These are phyloP conservation scores for Sminthurinus signatus DNA, from an alignment of 1,140 invertebrate genomes.

Conservation along the genomic window DNA sequence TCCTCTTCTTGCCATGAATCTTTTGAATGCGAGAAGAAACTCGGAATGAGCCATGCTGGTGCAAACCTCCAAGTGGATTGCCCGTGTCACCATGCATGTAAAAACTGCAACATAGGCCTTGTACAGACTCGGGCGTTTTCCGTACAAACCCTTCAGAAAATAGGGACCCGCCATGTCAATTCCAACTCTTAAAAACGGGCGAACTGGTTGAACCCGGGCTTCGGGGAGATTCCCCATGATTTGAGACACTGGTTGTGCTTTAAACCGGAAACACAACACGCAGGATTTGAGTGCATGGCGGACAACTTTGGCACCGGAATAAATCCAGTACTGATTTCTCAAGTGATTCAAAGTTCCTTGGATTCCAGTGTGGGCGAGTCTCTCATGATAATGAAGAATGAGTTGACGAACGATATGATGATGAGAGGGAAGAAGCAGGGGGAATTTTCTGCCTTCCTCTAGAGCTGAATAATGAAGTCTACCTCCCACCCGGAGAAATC, in stretches of 20 bases:
- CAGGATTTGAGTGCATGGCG: constrained; percentile 40
- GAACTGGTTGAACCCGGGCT: constrained; percentile 34
- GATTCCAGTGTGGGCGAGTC: constrained; percentile 44
- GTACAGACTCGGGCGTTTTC: background rate
- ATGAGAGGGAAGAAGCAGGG: background rate
- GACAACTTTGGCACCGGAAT: constrained; percentile 37
- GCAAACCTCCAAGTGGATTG: constrained; percentile 41
- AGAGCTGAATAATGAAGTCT: background rate
- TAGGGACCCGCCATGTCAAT: constrained; percentile 44
- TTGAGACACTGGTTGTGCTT: background rate
- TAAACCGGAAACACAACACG: constrained; percentile 38
- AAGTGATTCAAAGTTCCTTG: constrained; percentile 38
- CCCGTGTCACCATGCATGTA: constrained; percentile 31
- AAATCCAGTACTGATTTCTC: constrained; percentile 40
- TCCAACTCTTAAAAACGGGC: constrained; percentile 41
- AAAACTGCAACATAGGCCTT: constrained; percentile 41
- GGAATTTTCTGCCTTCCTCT: background rate
- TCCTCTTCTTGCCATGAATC: constrained; percentile 40
- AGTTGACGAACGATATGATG: constrained; percentile 42
- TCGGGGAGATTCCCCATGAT: constrained; percentile 44
- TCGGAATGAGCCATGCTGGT: constrained; percentile 27
- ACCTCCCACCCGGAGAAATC: background rate
- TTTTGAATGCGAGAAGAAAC: constrained; percentile 33
- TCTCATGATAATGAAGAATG: constrained; percentile 43
- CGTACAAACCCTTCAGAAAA: background rate